Percentiles rank a stretch among this genome's conserved stretches.
Evolutionary conservation across 2,888 invertebrate genomes (phyloP).

Genomic region (Endotricha flammealis): DNA sequence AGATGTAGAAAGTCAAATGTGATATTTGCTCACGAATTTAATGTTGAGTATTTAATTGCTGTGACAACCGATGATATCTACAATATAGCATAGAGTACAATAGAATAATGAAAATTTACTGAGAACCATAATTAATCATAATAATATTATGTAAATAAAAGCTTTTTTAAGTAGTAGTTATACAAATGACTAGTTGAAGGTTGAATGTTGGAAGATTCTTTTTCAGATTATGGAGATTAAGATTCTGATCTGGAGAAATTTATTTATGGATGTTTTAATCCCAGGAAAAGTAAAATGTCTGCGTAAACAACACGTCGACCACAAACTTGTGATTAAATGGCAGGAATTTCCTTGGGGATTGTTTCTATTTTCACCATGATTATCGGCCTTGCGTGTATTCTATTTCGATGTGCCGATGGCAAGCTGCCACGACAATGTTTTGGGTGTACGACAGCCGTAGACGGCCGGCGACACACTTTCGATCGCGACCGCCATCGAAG

Average conservation of each 20-base stretch:
- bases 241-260: not conserved
- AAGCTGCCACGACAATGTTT: slow-evolving; percentile 65
- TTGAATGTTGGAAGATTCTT: not conserved
- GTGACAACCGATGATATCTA: slow-evolving; percentile 1
- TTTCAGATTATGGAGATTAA: too few species aligned
- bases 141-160: not conserved
- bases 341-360: slow-evolving; percentile 31
- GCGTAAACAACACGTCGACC: slow-evolving; percentile 5
- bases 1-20: not conserved
- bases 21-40: not conserved
- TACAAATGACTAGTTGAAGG: too few species aligned
- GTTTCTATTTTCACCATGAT: slow-evolving; percentile 57
- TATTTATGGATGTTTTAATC: not conserved
- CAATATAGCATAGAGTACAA: not conserved
- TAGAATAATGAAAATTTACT: not conserved
- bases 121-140: not conserved
- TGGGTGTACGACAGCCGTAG: slow-evolving; percentile 33
- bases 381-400: slow-evolving; percentile 63
- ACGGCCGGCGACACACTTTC: slow-evolving; percentile 57
- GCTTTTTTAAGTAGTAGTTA: not conserved
- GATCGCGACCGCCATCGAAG: slow-evolving; percentile 36
- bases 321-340: slow-evolving; percentile 22
- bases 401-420: slow-evolving; percentile 57
- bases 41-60: not conserved
- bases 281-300: slow-evolving; percentile 2